Evolutionary conservation across 2,113 vertebrate genomes (phyloP).

Genomic region (Pteruthius melanotis): DNA sequence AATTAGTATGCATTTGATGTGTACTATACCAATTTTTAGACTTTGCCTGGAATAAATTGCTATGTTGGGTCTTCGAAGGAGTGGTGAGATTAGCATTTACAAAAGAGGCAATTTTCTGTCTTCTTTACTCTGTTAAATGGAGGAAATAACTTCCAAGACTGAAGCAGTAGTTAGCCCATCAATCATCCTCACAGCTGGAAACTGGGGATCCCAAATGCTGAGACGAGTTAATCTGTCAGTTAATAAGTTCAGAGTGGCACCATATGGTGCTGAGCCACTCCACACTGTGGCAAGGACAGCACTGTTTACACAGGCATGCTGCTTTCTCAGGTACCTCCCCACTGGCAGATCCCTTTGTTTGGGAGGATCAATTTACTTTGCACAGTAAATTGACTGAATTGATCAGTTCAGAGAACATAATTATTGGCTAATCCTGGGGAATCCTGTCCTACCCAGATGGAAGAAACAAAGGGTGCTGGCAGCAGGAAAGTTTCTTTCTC

Average conservation of each 20-base stretch:
- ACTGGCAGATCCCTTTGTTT: conserved; percentile 85
- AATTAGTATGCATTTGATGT: conserved; percentile 79
- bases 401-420: conserved; percentile 90
- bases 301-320: conserved; percentile 90
- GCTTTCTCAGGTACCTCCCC: conserved; percentile 92
- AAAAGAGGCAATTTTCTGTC: conserved; percentile 80
- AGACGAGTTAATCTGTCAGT: conserved; percentile 91
- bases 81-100: conserved; percentile 80
- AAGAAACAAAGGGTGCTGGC: conserved; percentile 82
- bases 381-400: conserved; percentile 91
- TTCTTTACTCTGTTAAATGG: conserved; percentile 84
- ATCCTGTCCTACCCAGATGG: conserved; percentile 89
- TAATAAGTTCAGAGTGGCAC: conserved; percentile 97
- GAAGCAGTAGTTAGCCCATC: conserved; percentile 87
- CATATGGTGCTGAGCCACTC: conserved; percentile 88
- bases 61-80: conserved; percentile 72
- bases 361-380: conserved; percentile 91
- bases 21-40: conserved; percentile 78
- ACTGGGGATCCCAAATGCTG: conserved; percentile 77
- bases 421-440: conserved; percentile 89
- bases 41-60: conserved; percentile 77
- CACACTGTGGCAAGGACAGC: conserved; percentile 80
- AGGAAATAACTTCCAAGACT: conserved; percentile 87
- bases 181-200: conserved; percentile 90
- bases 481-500: conserved; percentile 47